A percentile compares a stretch with the other conserved stretches of the same genome.
phyloP scores from a whole-genome alignment of 2,888 invertebrate species.

The Lagria hirta region DNA sequence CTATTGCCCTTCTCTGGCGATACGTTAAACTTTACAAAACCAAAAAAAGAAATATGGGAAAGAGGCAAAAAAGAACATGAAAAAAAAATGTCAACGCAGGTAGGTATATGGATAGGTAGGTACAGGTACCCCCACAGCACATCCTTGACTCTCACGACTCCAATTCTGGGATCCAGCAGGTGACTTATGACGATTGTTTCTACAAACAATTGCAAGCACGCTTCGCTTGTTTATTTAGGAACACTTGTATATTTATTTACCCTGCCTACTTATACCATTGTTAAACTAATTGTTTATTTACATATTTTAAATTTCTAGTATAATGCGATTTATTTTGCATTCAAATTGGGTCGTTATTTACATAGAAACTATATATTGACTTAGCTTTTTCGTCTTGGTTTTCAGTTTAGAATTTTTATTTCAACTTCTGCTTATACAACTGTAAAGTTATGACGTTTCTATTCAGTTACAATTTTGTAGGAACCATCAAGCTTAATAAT shows the following conservation, averaged over 20 bases:
- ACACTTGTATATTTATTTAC: constrained; percentile 38
- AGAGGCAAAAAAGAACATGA: constrained; percentile 42
- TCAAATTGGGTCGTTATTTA: too few relatives aligned
- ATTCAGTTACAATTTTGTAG: too few relatives aligned
- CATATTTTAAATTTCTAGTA: constrained; percentile 33
- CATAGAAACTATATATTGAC: too few relatives aligned
- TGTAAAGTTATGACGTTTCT: too few relatives aligned
- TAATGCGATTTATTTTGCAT: constrained; percentile 17
- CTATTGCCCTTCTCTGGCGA: constrained; percentile 51
- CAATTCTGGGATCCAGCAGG: constrained; percentile 44
- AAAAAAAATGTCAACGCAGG: constrained; percentile 48
- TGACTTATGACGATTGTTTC: constrained; percentile 52
- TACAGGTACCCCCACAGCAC: too few relatives aligned
- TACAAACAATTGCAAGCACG: constrained; percentile 47
- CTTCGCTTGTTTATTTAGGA: constrained; percentile 45
- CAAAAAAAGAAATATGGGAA: too few relatives aligned
- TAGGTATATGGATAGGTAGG: constrained; percentile 24
- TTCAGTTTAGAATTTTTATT: too few relatives aligned
- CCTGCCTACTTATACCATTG: constrained; percentile 38
- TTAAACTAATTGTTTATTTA: constrained; percentile 45
- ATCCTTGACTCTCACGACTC: constrained; percentile 44
- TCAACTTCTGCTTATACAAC: too few relatives aligned
- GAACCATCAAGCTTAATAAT: too few relatives aligned
- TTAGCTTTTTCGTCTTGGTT: too few relatives aligned
- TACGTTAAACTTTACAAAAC: constrained; percentile 50